Conservation (phyloP, 2,888 invertebrate genomes). For the Lycocerus yunnanus region DNA sequence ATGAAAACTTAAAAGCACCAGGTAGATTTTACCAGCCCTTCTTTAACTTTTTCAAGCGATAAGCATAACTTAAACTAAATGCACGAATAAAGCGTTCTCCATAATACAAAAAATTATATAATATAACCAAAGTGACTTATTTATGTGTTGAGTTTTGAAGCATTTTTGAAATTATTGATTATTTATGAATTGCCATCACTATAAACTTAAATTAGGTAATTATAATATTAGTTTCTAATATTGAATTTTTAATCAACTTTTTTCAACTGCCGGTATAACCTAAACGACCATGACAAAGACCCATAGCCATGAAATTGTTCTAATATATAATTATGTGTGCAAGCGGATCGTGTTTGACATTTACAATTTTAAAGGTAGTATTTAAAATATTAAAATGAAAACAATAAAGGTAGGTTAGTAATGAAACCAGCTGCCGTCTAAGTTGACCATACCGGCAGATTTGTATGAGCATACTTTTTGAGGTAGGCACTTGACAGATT, state of each 20-base stretch:
- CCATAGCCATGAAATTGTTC: constrained; percentile 1
- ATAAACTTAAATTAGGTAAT: not conserved
- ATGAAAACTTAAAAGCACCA: too few species aligned
- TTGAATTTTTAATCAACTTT: not conserved
- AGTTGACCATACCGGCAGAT: constrained; percentile 2
- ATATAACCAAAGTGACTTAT: too few species aligned
- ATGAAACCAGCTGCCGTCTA: not conserved
- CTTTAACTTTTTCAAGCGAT: too few species aligned
- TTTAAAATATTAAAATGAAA: not conserved
- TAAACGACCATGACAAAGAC: constrained; percentile 9
- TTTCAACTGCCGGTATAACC: not conserved
- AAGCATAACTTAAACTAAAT: too few species aligned
- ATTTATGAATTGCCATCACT: not conserved
- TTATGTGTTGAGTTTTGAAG: not conserved
- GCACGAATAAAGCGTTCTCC: too few species aligned
- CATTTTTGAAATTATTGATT: not conserved
- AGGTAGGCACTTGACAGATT: not conserved
- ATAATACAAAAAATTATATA: too few species aligned
- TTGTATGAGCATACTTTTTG: not conserved
- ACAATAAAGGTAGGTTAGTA: constrained; percentile 19
- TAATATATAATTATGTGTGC: not conserved
- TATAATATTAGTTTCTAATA: not conserved
- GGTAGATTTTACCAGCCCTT: too few species aligned
- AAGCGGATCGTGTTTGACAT: not conserved
- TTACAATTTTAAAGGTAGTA: not conserved